Conservation (phyloP, 2,113 vertebrate species). For the Gasterosteus aculeatus region DNA sequence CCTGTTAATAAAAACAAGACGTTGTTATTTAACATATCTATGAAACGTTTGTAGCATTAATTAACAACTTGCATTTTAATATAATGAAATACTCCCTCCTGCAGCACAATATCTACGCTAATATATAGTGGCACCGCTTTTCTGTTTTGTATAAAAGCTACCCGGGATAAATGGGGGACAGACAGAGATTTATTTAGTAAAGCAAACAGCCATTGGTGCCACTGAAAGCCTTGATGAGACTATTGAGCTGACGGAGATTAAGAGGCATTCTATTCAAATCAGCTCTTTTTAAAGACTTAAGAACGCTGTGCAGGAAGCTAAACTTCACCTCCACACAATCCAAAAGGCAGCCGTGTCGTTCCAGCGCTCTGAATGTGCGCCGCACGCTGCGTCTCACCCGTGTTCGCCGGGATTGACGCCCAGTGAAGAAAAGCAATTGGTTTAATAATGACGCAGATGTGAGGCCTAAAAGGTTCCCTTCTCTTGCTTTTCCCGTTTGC, state of each 20-base stretch:
- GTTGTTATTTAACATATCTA: no score
- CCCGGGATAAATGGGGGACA: no score
- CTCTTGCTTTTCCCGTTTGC: neutral
- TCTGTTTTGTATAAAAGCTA: no score
- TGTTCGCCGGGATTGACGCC: no score
- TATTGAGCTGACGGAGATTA: slow-evolving; percentile 3
- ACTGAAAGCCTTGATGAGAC: neutral
- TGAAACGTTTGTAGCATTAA: no score
- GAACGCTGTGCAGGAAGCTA: neutral
- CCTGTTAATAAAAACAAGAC: no score
- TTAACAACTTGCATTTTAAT: no score
- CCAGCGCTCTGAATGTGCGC: neutral
- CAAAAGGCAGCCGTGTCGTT: neutral
- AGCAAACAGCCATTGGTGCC: neutral
- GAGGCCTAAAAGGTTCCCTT: neutral
- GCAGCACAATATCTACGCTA: neutral
- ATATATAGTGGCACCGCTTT: no score
- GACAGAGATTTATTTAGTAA: neutral
- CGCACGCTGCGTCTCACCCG: no score
- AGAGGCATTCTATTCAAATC: slow-evolving; percentile 39
- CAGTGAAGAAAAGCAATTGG: neutral
- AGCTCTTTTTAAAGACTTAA: slow-evolving; percentile 24
- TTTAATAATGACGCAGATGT: neutral
- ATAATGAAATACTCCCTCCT: no score
- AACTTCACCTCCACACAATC: neutral